Conservation (phyloP, 2,888 invertebrate species). For the Caenorhabditis sulstoni region DNA sequence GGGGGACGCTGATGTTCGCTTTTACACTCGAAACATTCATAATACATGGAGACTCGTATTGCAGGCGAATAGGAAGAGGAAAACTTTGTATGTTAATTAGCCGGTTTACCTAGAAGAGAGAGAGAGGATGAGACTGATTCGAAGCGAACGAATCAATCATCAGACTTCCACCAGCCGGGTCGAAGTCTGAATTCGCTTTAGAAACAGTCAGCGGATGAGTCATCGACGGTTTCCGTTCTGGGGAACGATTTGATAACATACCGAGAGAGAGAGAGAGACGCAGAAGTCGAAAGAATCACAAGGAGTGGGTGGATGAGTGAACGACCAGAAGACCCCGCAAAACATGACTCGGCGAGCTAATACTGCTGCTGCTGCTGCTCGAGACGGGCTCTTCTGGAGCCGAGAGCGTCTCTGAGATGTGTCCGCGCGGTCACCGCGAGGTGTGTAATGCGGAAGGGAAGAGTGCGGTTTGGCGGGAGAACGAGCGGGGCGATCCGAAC, state of each 20-base stretch:
- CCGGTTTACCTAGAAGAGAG: conserved; percentile 38
- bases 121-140: conserved; percentile 21
- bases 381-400: too few species aligned
- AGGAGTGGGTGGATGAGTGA: conserved; percentile 55
- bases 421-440: conserved; percentile 46
- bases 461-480: not conserved
- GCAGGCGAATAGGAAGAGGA: too few species aligned
- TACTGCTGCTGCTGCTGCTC: too few species aligned
- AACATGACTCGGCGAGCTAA: conserved; percentile 2
- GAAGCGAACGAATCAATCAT: conserved; percentile 38
- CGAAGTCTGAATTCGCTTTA: too few species aligned
- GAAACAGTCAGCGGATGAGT: conserved; percentile 18
- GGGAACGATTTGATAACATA: conserved; percentile 36
- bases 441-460: conserved; percentile 41
- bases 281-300: conserved; percentile 24
- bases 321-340: conserved; percentile 8
- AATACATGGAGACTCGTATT: conserved; percentile 36
- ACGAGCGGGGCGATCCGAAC: not conserved
- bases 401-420: not conserved
- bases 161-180: too few species aligned
- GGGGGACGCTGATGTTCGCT: conserved; percentile 23
- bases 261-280: too few species aligned
- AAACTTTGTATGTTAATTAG: conserved; percentile 50
- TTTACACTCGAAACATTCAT: conserved; percentile 47
- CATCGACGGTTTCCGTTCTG: conserved; percentile 21